These are phyloP conservation scores for Dicycla oo DNA, from an alignment of 2,888 invertebrate species.

Conservation along the genomic window DNA sequence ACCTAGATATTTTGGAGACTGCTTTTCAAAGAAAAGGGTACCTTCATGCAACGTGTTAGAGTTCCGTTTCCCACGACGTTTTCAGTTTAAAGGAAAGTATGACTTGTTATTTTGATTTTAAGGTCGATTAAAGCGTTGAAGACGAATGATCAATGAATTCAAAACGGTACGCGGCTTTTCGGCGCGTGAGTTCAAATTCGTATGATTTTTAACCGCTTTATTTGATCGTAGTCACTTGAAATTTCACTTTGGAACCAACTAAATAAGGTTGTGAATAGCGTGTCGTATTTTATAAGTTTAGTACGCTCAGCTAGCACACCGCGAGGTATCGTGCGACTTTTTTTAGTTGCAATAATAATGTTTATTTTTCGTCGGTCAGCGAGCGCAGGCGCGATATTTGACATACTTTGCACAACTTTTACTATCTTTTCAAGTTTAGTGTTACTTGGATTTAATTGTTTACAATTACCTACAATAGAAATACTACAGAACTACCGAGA, in stretches of 20 bases:
- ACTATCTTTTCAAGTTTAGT: constrained; percentile 74
- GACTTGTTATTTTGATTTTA: constrained; percentile 70
- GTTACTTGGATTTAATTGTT: constrained; percentile 56
- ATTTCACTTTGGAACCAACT: constrained; percentile 12
- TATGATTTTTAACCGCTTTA: constrained; percentile 75
- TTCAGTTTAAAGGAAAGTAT: constrained; percentile 64
- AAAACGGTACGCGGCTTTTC: constrained; percentile 81
- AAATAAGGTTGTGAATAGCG: constrained; percentile 51
- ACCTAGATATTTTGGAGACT: constrained; percentile 83
- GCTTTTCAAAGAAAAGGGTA: constrained; percentile 63
- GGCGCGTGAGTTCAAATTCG: constrained; percentile 79
- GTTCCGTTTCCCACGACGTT: constrained; percentile 50
- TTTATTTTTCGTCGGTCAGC: constrained; percentile 68
- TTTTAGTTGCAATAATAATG: constrained; percentile 61
- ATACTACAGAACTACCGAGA: constrained; percentile 5
- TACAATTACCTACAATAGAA: constrained; percentile 23
- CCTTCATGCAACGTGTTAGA: constrained; percentile 64
- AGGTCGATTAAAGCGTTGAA: constrained; percentile 72
- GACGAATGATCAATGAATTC: constrained; percentile 77
- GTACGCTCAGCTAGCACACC: constrained; percentile 74
- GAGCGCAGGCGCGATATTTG: constrained; percentile 61
- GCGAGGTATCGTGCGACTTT: constrained; percentile 74
- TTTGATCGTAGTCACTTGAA: constrained; percentile 31
- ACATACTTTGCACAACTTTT: constrained; percentile 73
- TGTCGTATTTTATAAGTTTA: constrained; percentile 67